Base-by-base conservation (phyloP, 64 coral and sea anemone species). In the Montipora capricornis region DNA sequence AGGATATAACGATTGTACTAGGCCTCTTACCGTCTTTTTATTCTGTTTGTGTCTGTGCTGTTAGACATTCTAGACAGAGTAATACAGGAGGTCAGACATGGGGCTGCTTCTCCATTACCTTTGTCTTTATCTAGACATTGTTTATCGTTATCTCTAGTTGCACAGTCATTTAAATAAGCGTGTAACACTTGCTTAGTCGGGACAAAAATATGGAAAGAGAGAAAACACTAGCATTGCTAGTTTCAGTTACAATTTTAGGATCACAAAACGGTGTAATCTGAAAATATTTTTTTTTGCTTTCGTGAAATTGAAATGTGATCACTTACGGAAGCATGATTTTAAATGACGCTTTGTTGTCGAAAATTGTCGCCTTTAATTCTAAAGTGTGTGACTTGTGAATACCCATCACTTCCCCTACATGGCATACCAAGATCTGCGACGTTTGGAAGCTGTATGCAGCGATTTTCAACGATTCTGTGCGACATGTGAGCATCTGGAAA, bases 241-340 rank as follows among this genome's bases (percentile, higher is more conserved):
- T 74, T n/a, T 74, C 16, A 20, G 70, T n/a, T 74, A 74, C 19
- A 37, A 20, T 74, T 74, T 74, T 74, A 20, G 16, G 70, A 20
- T 74, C 24, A n/a, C 19, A 74, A 74, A 74, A 74, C 19, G 70
- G 70, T 55, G 52, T 55, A 55, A 55, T 55, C 52, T 55, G 52
- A 55, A 55, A 55, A 55, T 55, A 6, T 2, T 55, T 55, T 55
- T 55, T 5, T 26, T 26, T 10, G 52, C 52, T 55, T 55, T 55
- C 52, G 52, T 55, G 52, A 55, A 55, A 55, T 55, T 55, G 70
- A 74, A 74, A 74, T 4, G 19, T 74, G 70, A 74, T 4, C 66
- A 74, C 19, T 74, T 74, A n/a, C 19, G 70, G 70, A 74, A 74
- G 70, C 70, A 74, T 74, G 70, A 20, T 51, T 50, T 80, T 80